phyloP scores from a whole-genome alignment of 2,888 invertebrate species.

The Erebia aethiops region DNA sequence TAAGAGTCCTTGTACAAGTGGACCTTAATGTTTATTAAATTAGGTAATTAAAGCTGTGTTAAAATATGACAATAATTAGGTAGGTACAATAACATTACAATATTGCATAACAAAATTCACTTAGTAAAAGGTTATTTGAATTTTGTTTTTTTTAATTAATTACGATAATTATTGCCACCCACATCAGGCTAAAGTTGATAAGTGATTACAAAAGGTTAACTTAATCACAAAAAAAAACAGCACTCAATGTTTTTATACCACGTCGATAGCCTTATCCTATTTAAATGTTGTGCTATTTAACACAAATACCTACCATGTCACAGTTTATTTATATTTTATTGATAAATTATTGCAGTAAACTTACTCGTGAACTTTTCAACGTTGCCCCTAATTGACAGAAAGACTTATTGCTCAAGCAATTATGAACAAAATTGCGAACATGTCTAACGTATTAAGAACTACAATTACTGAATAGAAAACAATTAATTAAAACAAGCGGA shows the following conservation, averaged over 20 bases:
- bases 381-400: slow-evolving; percentile 23
- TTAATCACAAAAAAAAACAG: no score
- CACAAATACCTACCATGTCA: neutral
- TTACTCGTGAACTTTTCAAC: slow-evolving; percentile 11
- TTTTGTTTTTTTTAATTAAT: no score
- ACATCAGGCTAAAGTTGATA: no score
- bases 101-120: no score
- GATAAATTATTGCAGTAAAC: neutral
- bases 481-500: slow-evolving; percentile 15
- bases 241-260: neutral
- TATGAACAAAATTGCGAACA: slow-evolving; percentile 14
- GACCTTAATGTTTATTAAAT: no score
- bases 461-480: slow-evolving; percentile 15
- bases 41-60: no score
- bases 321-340: slow-evolving; percentile 3
- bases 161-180: no score
- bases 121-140: no score
- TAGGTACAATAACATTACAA: no score
- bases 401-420: slow-evolving; percentile 21
- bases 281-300: neutral
- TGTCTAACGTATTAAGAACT: slow-evolving; percentile 1
- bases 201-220: no score
- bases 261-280: neutral
- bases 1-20: no score
- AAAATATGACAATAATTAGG: no score